Base-by-base conservation (phyloP, 2,888 invertebrate genomes). In the Barypeithes pellucidus region DNA sequence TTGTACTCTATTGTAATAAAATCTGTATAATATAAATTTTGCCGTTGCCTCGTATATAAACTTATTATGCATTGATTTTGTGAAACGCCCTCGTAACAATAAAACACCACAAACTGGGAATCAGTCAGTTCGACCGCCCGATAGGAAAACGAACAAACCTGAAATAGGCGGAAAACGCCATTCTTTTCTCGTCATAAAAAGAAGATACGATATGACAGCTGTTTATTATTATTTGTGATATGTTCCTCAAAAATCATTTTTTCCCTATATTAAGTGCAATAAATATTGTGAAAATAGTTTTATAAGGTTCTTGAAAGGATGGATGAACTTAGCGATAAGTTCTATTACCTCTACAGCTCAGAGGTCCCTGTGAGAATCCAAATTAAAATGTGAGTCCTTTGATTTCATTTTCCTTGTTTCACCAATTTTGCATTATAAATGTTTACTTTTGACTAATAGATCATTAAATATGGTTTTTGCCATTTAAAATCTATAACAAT, bases 311-410 rank as follows among this genome's bases (percentile, higher is more conserved):
- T 14, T 47, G 20, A 33, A n/a, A 71, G 11, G n/a, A 93, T 93
- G 93, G 92, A 93, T 82, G 90, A 91, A 80, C 89, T 92, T 75
- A 93, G 91, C 79, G 93, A 94, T 85, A 93, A 93, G 84, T 95
- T 95, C 87, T 91, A 92, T 82, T 95, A 94, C 84, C 92, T 97
- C 24, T 96, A 97, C 84, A 97, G 97, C 87, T 97, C 95, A 29
- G 94, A 95, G n/a, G 86, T 98, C 77, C 93, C 95, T 79, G 90
- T 93, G 78, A 93, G 93, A 86, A 90, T 98, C 43, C 94, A 95
- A 88, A 94, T 98, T 77, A 97, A 98, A 90, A 94, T 98, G 95
- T 96, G 89, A 91, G 93, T 89, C 78, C 11, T 9, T 41, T 12
- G 14, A 8, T 14, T 33, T 36, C 3, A 2, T 29, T 8, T 59